Percentiles rank a stretch among this genome's conserved stretches.
Conservation (phyloP, 2,888 invertebrate genomes). For the Tiliacea aurago region DNA sequence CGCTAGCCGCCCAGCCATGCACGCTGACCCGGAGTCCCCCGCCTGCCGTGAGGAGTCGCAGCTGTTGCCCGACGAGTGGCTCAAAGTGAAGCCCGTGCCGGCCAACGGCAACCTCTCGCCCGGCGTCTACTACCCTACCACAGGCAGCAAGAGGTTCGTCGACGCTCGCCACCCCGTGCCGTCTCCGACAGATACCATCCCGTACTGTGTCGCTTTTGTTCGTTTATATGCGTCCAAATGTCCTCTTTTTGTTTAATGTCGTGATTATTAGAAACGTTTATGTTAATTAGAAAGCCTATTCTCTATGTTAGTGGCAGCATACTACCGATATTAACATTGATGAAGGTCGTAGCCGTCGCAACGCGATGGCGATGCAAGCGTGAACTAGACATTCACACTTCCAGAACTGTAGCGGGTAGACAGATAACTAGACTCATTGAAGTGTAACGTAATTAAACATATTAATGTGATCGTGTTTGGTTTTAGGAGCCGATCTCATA, state of each 20-base stretch:
- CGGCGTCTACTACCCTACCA: constrained; percentile 88
- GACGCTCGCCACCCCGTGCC: constrained; percentile 80
- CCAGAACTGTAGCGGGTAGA: constrained; percentile 70
- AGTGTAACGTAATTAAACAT: constrained; percentile 70
- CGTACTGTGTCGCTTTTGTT: constrained; percentile 88
- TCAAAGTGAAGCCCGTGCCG: constrained; percentile 85
- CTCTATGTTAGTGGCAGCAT: constrained; percentile 72
- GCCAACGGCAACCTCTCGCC: constrained; percentile 88
- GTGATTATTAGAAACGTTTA: constrained; percentile 72
- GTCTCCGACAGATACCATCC: constrained; percentile 81
- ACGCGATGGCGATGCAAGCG: constrained; percentile 73
- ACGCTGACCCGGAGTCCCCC: constrained; percentile 88
- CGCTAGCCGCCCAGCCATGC: constrained; percentile 81
- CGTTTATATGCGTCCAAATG: constrained; percentile 70
- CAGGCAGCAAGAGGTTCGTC: constrained; percentile 89
- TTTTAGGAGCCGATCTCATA: constrained; percentile 92
- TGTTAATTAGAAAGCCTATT: constrained; percentile 76
- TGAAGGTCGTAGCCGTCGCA: constrained; percentile 79
- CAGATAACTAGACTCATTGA: constrained; percentile 75
- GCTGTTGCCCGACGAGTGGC: constrained; percentile 88
- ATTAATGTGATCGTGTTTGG: constrained; percentile 73
- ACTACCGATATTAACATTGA: constrained; percentile 85
- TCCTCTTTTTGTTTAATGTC: constrained; percentile 66
- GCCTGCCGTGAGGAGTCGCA: constrained; percentile 87
- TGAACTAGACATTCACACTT: constrained; percentile 83